Evolutionary conservation across 2,113 vertebrate species (phyloP).

Genomic region (Caloenas nicobarica): DNA sequence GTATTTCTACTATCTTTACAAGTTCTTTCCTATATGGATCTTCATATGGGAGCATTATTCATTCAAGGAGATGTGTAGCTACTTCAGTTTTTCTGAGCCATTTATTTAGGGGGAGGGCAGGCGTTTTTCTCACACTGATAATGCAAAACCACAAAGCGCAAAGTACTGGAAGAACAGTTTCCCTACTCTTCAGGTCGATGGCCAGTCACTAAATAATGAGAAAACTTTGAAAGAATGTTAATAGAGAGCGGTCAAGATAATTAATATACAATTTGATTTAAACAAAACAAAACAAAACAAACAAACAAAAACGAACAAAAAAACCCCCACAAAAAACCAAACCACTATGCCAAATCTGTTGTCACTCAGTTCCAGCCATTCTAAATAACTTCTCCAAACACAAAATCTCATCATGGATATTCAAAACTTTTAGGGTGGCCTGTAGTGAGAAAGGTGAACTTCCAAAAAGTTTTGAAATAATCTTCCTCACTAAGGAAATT

Average conservation of each 20-base stretch:
- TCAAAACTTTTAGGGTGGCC: rapidly evolving
- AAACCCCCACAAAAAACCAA: too few species aligned
- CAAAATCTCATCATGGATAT: background rate
- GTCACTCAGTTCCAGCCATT: background rate
- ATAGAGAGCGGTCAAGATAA: background rate
- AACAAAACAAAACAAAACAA: too few species aligned
- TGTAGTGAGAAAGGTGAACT: background rate
- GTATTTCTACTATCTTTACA: background rate
- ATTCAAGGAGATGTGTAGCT: background rate
- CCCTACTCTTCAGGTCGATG: background rate
- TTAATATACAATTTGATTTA: background rate
- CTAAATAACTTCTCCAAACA: background rate
- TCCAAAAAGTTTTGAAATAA: background rate
- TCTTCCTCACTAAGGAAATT: background rate
- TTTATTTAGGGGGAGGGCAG: background rate
- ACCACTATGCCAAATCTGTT: background rate
- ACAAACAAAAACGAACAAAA: too few species aligned
- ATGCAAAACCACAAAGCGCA: background rate
- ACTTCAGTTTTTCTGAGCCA: background rate
- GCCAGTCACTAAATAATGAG: background rate
- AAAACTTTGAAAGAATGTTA: background rate
- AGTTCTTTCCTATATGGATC: background rate
- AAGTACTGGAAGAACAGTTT: background rate
- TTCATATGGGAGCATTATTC: background rate
- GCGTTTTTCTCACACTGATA: background rate